phyloP scores from a whole-genome alignment of 2,888 invertebrate genomes.

The Rhabditophanes sp. region DNA sequence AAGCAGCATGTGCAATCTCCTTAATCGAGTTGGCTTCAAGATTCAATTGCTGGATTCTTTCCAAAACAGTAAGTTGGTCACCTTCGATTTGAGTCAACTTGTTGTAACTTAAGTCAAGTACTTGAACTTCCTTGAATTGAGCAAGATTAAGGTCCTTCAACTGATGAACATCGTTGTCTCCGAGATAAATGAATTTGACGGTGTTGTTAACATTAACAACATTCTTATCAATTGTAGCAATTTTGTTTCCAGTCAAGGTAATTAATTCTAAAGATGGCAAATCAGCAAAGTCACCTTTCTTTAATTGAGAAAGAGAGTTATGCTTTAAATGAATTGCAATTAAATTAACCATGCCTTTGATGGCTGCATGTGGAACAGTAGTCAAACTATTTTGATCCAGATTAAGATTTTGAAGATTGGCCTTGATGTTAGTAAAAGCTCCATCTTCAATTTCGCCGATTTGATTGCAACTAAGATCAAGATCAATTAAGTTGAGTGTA shows the following conservation, averaged over 20 bases:
- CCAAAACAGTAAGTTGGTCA: conserved; percentile 34
- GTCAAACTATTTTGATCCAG: conserved; percentile 40
- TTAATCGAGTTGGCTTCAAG: conserved; percentile 39
- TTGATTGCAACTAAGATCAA: conserved; percentile 43
- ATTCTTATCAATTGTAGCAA: conserved; percentile 31
- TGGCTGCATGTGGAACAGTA: conserved; percentile 29
- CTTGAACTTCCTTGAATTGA: conserved; percentile 24
- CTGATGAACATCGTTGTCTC: conserved; percentile 55
- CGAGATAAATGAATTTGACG: conserved; percentile 40
- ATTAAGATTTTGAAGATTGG: conserved; percentile 37
- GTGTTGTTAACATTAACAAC: conserved; percentile 32
- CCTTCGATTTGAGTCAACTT: conserved; percentile 28
- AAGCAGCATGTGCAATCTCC: conserved; percentile 38
- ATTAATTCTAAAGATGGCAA: conserved; percentile 35
- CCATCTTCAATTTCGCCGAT: conserved; percentile 26
- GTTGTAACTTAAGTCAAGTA: conserved; percentile 42
- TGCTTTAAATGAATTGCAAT: conserved; percentile 41
- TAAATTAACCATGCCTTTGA: conserved; percentile 32
- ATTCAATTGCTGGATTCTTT: conserved; percentile 42
- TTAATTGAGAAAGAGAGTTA: conserved; percentile 32
- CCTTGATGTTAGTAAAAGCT: conserved; percentile 29
- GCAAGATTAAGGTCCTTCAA: conserved; percentile 51
- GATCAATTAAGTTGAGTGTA: conserved; percentile 35
- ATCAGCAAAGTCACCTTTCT: conserved; percentile 17
- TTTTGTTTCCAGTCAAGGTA: conserved; percentile 38